phyloP scores from a whole-genome alignment of 2,888 invertebrate species.

The Pyrgus malvae region DNA sequence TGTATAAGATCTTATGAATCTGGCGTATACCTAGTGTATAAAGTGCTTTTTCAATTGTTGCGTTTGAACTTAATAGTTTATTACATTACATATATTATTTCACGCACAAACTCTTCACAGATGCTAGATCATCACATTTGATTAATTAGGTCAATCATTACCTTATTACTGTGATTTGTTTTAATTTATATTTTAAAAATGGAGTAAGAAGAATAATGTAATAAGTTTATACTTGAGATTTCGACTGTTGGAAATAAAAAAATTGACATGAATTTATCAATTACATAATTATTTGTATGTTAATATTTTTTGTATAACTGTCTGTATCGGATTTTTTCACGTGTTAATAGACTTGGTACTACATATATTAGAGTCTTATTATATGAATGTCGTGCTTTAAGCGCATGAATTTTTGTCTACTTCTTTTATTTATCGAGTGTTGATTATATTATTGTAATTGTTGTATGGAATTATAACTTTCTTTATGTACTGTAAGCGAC shows the following conservation, averaged over 20 bases:
- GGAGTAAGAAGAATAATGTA: slow-evolving; percentile 38
- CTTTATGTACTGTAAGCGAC: slow-evolving; percentile 43
- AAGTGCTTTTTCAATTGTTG: no score
- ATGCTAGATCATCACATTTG: slow-evolving; percentile 57
- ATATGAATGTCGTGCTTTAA: slow-evolving; percentile 70
- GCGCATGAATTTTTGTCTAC: slow-evolving; percentile 71
- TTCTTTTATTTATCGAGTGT: slow-evolving; percentile 64
- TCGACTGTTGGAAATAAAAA: slow-evolving; percentile 44
- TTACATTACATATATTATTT: slow-evolving; percentile 29
- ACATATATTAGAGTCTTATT: slow-evolving; percentile 55
- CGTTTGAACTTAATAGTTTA: no score
- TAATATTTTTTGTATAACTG: slow-evolving; percentile 47
- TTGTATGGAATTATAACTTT: slow-evolving; percentile 67
- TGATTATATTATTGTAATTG: slow-evolving; percentile 52
- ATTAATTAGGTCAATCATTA: slow-evolving; percentile 58
- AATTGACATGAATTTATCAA: slow-evolving; percentile 33
- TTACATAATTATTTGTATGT: slow-evolving; percentile 41
- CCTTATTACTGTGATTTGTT: slow-evolving; percentile 78
- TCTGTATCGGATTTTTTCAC: slow-evolving; percentile 47
- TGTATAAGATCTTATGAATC: background rate
- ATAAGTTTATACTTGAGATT: slow-evolving; percentile 57
- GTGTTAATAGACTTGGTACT: slow-evolving; percentile 44
- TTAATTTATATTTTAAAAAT: slow-evolving; percentile 59
- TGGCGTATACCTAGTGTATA: background rate
- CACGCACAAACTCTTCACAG: slow-evolving; percentile 42